phyloP scores from a whole-genome alignment of 2,113 vertebrate species.

The Prietella phreatophila region DNA sequence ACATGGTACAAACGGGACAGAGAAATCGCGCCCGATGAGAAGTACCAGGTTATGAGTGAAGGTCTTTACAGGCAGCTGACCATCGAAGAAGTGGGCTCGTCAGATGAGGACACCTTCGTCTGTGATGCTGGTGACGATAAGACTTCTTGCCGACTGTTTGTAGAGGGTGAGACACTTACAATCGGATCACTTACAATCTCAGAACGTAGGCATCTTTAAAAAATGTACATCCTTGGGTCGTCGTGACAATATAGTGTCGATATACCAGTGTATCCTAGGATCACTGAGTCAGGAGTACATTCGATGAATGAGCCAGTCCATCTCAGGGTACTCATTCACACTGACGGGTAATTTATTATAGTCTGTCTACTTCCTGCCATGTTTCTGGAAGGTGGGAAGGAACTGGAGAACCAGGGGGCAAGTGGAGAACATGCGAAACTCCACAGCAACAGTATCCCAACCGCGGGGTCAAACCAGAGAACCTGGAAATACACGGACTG shows the following conservation, averaged over 20 bases:
- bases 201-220: not conserved
- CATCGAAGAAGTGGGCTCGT: conserved; percentile 80
- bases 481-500: not conserved
- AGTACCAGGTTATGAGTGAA: conserved; percentile 83
- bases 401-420: not conserved
- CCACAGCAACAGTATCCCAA: not conserved
- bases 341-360: not conserved
- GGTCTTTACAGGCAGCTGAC: conserved; percentile 87
- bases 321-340: not conserved
- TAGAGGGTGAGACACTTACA: conserved; percentile 81
- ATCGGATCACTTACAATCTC: not conserved
- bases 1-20: conserved; percentile 81
- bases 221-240: not conserved
- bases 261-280: not conserved
- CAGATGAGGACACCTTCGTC: conserved; percentile 88
- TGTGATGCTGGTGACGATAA: conserved; percentile 88
- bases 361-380: no score
- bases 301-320: not conserved
- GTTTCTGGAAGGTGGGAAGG: not conserved
- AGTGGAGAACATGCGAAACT: not conserved
- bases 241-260: not conserved
- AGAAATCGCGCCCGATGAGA: conserved; percentile 73
- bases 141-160: conserved; percentile 87
- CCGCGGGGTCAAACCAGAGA: not conserved
- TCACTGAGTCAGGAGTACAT: not conserved